Conservation (phyloP, 2,113 vertebrate genomes). For the Symphodus melops region DNA sequence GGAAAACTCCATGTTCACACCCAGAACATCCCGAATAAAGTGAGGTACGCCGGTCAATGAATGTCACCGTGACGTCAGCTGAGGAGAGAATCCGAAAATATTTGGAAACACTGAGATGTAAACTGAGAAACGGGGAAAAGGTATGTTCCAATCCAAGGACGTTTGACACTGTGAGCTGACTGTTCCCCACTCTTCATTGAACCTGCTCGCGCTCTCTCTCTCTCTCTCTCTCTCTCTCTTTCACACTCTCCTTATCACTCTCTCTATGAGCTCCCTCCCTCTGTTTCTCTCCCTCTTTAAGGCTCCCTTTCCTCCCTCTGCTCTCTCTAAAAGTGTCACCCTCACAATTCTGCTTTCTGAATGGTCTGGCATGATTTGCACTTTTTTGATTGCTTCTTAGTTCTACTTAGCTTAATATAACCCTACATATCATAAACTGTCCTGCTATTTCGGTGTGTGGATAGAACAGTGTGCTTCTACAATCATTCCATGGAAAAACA, state of each 20-base stretch:
- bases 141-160: slow-evolving; percentile 27
- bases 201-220: slow-evolving; percentile 16
- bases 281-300: not conserved
- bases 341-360: not conserved
- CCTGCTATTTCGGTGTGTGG: not conserved
- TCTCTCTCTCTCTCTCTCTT: not conserved
- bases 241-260: not conserved
- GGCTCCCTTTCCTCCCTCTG: not conserved
- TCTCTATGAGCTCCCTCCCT: not conserved
- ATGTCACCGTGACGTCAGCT: not conserved
- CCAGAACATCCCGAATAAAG: slow-evolving; percentile 71
- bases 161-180: slow-evolving; percentile 14
- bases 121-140: not conserved
- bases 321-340: not conserved
- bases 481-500: not conserved
- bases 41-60: slow-evolving; percentile 34
- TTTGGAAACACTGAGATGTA: not conserved
- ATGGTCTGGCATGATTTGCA: not conserved
- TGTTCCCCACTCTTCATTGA: slow-evolving; percentile 1
- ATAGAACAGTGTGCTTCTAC: not conserved
- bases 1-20: slow-evolving; percentile 78
- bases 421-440: not conserved
- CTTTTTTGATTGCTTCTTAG: slow-evolving; percentile 2
- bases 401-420: not conserved
- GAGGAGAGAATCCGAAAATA: not conserved